phyloP scores from a whole-genome alignment of 2,888 invertebrate genomes.

The Dasypogon diadema region DNA sequence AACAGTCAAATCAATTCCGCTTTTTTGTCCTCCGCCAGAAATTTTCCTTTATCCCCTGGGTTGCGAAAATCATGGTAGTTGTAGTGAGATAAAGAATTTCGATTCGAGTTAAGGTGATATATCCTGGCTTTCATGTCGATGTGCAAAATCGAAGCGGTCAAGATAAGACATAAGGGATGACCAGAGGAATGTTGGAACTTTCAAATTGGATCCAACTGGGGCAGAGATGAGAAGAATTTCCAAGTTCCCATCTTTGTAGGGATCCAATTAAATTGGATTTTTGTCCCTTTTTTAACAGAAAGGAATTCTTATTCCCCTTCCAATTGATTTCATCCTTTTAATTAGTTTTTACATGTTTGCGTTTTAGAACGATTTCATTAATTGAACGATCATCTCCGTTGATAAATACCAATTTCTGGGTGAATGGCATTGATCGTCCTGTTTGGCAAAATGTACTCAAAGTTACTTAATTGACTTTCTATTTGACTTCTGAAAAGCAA shows the following conservation, averaged over 20 bases:
- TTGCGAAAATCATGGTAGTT: conserved; percentile 17
- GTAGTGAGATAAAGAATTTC: conserved; percentile 46
- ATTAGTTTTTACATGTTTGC: conserved; percentile 45
- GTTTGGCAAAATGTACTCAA: neutral
- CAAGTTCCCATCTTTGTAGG: conserved; percentile 47
- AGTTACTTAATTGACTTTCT: conserved; percentile 3
- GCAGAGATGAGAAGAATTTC: conserved; percentile 45
- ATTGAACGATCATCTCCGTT: conserved; percentile 24
- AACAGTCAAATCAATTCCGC: conserved; percentile 55
- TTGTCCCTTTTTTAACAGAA: conserved; percentile 41
- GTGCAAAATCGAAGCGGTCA: conserved; percentile 48
- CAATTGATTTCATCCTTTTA: conserved; percentile 48
- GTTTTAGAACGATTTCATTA: conserved; percentile 5
- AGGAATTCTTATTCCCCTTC: conserved; percentile 27
- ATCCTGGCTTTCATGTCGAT: conserved; percentile 30
- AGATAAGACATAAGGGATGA: conserved; percentile 47
- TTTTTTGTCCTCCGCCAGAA: conserved; percentile 44
- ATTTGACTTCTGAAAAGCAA: no score
- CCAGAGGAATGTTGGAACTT: conserved; percentile 46
- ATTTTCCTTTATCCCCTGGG: conserved; percentile 16
- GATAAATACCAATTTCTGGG: conserved; percentile 21
- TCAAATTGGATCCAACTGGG: conserved; percentile 46
- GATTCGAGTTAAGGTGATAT: conserved; percentile 47
- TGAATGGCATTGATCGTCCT: neutral
- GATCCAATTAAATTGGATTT: conserved; percentile 51